These are phyloP conservation scores for Caenorhabditis sinica DNA, from an alignment of 2,888 invertebrate species.

Conservation along the genomic window DNA sequence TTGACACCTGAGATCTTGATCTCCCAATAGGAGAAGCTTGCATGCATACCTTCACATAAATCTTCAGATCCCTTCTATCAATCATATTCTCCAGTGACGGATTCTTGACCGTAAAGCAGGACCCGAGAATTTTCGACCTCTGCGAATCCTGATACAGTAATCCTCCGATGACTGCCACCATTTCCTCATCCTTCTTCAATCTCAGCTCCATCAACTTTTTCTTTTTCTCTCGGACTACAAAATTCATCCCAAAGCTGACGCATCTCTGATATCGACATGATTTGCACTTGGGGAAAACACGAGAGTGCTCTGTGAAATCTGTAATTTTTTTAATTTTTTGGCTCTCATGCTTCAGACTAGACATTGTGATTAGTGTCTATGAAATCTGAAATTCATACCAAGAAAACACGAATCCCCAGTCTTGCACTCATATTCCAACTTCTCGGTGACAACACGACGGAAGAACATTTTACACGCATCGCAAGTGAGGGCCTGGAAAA, in stretches of 20 bases:
- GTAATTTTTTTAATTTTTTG: constrained; percentile 4
- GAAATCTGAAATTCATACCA: not conserved
- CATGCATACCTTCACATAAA: constrained; percentile 13
- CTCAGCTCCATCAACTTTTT: constrained; percentile 17
- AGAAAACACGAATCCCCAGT: constrained; percentile 6
- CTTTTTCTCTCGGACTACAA: constrained; percentile 8
- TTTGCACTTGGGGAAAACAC: constrained; percentile 30
- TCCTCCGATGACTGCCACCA: not conserved
- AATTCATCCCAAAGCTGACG: constrained; percentile 24
- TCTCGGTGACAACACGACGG: constrained; percentile 32
- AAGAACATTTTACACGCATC: constrained; percentile 56
- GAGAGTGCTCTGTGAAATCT: constrained; percentile 4
- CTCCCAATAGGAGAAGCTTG: not conserved
- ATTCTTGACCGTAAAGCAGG: constrained; percentile 23
- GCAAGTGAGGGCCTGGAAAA: constrained; percentile 40
- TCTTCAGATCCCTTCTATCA: not conserved
- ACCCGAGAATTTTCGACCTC: not conserved
- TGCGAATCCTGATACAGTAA: constrained; percentile 12
- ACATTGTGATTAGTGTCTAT: no score
- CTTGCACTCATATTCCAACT: constrained; percentile 21
- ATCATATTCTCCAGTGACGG: constrained; percentile 28
- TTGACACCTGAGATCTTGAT: no score
- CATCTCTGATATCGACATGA: constrained; percentile 24
- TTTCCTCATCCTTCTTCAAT: not conserved
- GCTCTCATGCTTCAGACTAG: no score